These are phyloP conservation scores for Pollimyrus isidori DNA, from an alignment of 2,113 vertebrate genomes.

Conservation along the genomic window DNA sequence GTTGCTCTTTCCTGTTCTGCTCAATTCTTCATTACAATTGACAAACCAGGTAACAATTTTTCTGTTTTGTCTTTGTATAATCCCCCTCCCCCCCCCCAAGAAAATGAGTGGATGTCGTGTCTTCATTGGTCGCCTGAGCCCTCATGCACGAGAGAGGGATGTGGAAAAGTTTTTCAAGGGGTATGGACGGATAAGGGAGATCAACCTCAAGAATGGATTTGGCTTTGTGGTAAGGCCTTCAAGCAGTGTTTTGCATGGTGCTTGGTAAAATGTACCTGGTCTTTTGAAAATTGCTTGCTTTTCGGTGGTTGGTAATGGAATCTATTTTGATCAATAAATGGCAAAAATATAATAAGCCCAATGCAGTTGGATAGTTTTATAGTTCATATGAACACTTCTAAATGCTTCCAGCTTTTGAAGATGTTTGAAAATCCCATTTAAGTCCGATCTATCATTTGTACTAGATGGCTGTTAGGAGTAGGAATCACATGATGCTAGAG, in stretches of 20 bases:
- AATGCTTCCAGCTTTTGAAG: neutral
- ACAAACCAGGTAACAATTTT: neutral
- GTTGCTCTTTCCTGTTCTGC: neutral
- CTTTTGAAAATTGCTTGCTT: neutral
- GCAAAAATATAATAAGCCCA: neutral
- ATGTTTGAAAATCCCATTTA: neutral
- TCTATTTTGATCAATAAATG: neutral
- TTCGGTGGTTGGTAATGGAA: neutral
- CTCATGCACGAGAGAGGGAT: slow-evolving; percentile 78
- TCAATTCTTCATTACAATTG: neutral
- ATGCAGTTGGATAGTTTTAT: neutral
- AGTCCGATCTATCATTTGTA: neutral
- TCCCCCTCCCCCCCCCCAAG: neutral
- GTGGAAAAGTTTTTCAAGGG: slow-evolving; percentile 93
- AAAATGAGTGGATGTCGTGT: slow-evolving; percentile 81
- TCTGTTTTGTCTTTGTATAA: neutral
- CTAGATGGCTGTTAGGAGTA: neutral
- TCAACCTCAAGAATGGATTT: slow-evolving; percentile 85
- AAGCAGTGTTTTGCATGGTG: neutral
- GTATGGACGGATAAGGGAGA: slow-evolving; percentile 81
- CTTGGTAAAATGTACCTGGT: neutral
- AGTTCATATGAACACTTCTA: neutral
- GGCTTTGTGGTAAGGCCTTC: slow-evolving; percentile 76
- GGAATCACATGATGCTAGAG: neutral
- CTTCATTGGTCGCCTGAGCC: slow-evolving; percentile 84